Percentiles rank a stretch among this genome's conserved stretches.
phyloP scores from a whole-genome alignment of 2,113 vertebrate species.

The Sphaerodactylus townsendi region DNA sequence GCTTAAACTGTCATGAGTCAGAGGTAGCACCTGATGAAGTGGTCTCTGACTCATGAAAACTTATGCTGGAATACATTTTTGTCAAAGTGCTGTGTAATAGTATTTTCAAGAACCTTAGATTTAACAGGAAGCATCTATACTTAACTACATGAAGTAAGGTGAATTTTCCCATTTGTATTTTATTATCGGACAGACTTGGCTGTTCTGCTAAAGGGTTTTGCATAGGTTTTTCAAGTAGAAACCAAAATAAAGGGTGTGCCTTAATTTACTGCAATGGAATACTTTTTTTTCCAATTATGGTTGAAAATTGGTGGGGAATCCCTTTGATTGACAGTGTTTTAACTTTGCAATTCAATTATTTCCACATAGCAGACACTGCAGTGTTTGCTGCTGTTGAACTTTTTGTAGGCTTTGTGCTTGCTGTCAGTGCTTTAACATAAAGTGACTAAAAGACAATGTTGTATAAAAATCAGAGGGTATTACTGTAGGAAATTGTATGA shows the following conservation, averaged over 20 bases:
- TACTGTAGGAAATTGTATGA: background rate
- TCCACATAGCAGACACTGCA: background rate
- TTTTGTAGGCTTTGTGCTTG: background rate
- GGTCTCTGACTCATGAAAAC: no score
- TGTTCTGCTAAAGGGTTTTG: background rate
- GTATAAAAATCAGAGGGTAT: slow-evolving; percentile 22
- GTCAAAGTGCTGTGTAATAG: no score
- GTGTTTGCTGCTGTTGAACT: slow-evolving; percentile 25
- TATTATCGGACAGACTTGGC: background rate
- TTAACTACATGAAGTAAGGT: background rate
- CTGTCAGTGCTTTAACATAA: background rate
- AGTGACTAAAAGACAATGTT: background rate
- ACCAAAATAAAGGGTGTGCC: background rate
- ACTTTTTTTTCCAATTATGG: background rate
- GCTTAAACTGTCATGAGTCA: no score
- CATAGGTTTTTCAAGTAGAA: background rate
- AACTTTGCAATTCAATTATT: slow-evolving; percentile 12
- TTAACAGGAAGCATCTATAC: background rate
- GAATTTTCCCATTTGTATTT: background rate
- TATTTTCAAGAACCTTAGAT: background rate
- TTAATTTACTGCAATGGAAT: background rate
- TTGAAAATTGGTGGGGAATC: background rate
- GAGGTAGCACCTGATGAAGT: no score
- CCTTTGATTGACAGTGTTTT: background rate
- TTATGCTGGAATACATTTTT: no score